Percentiles rank a stretch among this genome's conserved stretches.
These are phyloP conservation scores for Calyptomena viridis DNA, from an alignment of 2,113 vertebrate genomes.

Conservation along the genomic window DNA sequence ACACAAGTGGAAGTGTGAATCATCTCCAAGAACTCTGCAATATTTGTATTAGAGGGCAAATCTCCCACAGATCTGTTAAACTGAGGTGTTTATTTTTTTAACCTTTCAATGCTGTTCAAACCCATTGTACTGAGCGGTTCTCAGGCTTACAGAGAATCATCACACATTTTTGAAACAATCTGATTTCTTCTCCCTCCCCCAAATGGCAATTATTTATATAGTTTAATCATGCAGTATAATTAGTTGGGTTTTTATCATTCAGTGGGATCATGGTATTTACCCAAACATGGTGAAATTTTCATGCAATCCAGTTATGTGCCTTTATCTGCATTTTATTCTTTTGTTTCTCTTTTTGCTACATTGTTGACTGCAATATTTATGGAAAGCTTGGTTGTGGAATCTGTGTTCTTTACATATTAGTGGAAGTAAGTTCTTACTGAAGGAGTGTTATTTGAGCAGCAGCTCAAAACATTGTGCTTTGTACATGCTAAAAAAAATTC, in stretches of 20 bases:
- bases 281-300: neutral
- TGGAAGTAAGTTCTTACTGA: neutral
- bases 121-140: neutral
- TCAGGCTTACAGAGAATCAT: neutral
- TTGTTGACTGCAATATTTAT: neutral
- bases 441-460: neutral
- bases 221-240: neutral
- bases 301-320: neutral
- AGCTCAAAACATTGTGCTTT: neutral
- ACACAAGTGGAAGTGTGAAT: neutral
- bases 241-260: neutral
- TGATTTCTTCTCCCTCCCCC: neutral
- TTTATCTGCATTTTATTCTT: neutral
- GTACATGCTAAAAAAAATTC: neutral
- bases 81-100: neutral
- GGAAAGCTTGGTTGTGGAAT: neutral
- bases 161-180: neutral
- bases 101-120: neutral
- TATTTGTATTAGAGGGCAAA: neutral
- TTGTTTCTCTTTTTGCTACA: neutral
- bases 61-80: neutral
- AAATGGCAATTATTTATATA: neutral
- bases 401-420: neutral
- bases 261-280: neutral
- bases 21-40: neutral